Conservation (phyloP, 2,888 invertebrate genomes). For the Hyalella azteca region DNA sequence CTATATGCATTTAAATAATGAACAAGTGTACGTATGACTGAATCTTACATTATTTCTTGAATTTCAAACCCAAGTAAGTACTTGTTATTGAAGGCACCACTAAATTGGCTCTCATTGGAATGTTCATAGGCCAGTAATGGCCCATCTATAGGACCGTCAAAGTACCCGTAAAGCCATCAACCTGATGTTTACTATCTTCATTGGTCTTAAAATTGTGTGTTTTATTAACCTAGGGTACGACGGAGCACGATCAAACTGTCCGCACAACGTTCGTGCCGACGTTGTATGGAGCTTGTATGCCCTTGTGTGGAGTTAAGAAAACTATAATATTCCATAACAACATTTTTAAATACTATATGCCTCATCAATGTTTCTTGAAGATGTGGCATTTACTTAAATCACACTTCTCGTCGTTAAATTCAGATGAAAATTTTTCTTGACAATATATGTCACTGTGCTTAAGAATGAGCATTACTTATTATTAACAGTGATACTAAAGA, state of each 20-base stretch:
- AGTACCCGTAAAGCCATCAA: background rate
- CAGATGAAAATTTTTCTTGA: too few relatives aligned
- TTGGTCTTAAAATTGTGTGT: background rate
- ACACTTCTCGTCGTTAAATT: too few relatives aligned
- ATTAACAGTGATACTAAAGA: too few relatives aligned
- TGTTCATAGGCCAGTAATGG: conserved; percentile 17
- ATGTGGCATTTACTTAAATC: too few relatives aligned
- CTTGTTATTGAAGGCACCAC: background rate
- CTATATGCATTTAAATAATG: background rate
- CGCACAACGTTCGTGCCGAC: background rate
- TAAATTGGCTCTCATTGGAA: background rate
- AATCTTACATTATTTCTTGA: background rate
- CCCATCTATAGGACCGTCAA: background rate
- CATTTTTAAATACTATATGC: too few relatives aligned
- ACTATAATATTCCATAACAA: too few relatives aligned
- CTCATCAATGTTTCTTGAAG: too few relatives aligned
- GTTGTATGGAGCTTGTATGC: too few relatives aligned
- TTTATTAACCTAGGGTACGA: background rate
- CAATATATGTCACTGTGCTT: too few relatives aligned
- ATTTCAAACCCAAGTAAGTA: background rate
- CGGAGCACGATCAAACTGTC: background rate
- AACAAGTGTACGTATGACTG: background rate
- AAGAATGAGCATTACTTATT: too few relatives aligned
- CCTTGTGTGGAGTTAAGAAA: too few relatives aligned
- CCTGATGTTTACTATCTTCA: background rate